A percentile compares a stretch with the other conserved stretches of the same genome.
Conservation (phyloP, 2,888 invertebrate species). For the Sussaba pulchella region DNA sequence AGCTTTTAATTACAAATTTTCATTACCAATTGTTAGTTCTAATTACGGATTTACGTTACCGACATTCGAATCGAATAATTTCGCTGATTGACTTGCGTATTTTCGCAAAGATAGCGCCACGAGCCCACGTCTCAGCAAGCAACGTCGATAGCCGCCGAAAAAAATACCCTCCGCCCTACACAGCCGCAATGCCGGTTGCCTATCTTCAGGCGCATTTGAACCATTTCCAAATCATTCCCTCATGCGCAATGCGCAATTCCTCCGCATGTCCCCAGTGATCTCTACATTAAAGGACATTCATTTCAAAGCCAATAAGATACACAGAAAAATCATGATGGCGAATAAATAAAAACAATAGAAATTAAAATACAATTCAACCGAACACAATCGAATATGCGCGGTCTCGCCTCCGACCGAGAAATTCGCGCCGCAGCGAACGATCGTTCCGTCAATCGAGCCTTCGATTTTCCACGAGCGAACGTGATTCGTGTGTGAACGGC, state of each 20-base stretch:
- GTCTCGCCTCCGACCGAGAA: conserved; percentile 34
- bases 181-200: background rate
- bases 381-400: no score
- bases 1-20: no score
- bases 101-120: background rate
- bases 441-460: conserved; percentile 68
- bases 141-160: background rate
- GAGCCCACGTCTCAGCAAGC: background rate
- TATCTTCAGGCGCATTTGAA: background rate
- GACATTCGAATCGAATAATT: no score
- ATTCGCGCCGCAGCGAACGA: conserved; percentile 23
- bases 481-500: conserved; percentile 72
- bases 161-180: background rate
- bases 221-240: no score
- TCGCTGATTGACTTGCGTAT: background rate
- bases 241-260: no score
- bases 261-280: no score
- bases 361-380: no score
- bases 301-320: no score
- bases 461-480: conserved; percentile 67
- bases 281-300: no score
- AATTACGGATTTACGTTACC: no score
- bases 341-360: background rate
- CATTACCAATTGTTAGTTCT: no score
- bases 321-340: no score